Evolutionary conservation across 2,113 vertebrate species (phyloP).

Genomic region (Vulpes vulpes): DNA sequence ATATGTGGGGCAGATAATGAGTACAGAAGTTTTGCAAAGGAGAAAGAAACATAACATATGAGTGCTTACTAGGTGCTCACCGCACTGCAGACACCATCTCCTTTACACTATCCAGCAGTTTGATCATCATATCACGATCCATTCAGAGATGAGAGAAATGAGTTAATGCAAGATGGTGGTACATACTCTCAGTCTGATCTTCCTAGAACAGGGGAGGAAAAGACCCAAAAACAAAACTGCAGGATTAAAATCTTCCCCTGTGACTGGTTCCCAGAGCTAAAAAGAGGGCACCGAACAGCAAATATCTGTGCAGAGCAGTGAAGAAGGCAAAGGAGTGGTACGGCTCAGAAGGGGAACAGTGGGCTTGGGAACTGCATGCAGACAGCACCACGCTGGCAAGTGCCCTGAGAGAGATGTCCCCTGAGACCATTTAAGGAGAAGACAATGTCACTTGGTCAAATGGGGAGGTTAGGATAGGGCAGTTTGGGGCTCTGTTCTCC

Average conservation of each 20-base stretch:
- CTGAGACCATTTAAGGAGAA: background rate
- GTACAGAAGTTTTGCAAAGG: background rate
- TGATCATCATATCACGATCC: background rate
- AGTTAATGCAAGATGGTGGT: background rate
- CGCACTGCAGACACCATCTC: too few species aligned
- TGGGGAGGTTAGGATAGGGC: background rate
- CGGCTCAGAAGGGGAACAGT: accelerated
- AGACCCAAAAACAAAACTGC: background rate
- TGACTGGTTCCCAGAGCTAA: background rate
- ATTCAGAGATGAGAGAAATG: background rate
- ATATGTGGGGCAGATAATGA: background rate
- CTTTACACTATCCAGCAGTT: background rate
- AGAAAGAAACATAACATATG: background rate
- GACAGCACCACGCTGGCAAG: background rate
- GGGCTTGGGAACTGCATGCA: accelerated
- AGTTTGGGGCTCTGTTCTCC: background rate
- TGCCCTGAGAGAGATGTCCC: background rate
- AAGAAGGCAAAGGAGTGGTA: background rate
- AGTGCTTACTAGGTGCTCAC: background rate
- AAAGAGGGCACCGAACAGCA: background rate
- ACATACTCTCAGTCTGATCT: background rate
- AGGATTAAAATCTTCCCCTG: background rate
- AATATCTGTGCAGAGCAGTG: background rate
- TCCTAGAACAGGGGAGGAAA: background rate
- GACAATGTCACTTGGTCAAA: accelerated